Conservation (phyloP, 64 coral and sea anemone species). For the Actinia tenebrosa region DNA sequence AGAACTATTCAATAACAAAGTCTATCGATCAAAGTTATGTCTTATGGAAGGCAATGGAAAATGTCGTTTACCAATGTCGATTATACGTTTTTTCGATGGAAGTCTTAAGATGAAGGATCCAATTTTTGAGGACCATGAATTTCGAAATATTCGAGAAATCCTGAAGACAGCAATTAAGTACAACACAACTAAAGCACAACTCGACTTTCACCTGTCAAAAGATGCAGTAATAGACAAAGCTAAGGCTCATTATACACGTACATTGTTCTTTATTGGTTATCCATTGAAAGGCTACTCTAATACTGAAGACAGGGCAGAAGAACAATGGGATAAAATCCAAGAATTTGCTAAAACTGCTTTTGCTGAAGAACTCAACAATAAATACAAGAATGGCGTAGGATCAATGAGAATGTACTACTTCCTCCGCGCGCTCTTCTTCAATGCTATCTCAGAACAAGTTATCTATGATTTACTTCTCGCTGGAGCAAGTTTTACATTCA, state of each 20-base stretch:
- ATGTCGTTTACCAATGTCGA: conserved; percentile 70
- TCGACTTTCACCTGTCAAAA: conserved; percentile 81
- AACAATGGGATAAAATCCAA: conserved; percentile 75
- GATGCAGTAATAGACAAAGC: conserved; percentile 60
- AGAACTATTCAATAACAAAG: conserved; percentile 59
- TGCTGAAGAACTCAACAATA: conserved; percentile 57
- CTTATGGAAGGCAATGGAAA: conserved; percentile 31
- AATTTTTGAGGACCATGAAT: conserved; percentile 65
- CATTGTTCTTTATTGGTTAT: conserved; percentile 88
- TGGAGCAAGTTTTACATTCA: conserved; percentile 92
- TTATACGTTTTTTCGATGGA: conserved; percentile 92
- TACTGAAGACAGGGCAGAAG: conserved; percentile 62
- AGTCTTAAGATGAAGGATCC: conserved; percentile 50
- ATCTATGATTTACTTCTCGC: conserved; percentile 92
- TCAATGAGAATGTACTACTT: conserved; percentile 81
- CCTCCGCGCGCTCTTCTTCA: conserved; percentile 72
- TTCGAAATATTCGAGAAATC: conserved; percentile 46
- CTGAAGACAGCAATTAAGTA: conserved; percentile 48
- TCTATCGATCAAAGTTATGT: conserved; percentile 79
- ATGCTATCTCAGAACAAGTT: conserved; percentile 88
- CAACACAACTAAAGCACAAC: conserved; percentile 59
- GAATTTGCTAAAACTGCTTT: conserved; percentile 50
- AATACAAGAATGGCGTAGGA: conserved; percentile 76
- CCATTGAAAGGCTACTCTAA: conserved; percentile 79
- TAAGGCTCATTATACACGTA: conserved; percentile 68